Base-by-base conservation (phyloP, 2,888 invertebrate genomes). In the Trissonchulus latispiculum region DNA sequence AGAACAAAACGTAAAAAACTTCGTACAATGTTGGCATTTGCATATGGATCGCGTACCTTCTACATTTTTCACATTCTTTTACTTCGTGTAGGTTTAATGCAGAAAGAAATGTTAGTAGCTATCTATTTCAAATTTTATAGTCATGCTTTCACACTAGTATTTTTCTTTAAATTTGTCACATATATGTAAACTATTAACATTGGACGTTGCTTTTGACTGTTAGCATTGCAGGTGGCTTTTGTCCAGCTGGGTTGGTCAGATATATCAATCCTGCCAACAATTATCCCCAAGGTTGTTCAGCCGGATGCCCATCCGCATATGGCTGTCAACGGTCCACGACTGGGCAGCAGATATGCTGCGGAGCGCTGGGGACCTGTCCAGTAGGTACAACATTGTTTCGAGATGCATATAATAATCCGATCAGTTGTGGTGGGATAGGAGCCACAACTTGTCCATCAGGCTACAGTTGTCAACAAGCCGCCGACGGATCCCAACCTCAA, bases 291-390 rank as follows among this genome's bases (percentile, higher is more conserved):
- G 32, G 32, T 23, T 68, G 69, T 36, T 36, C 8, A 28, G 8
- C n/a, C 18, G n/a, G 36, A 23, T 68, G 69, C n/a, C 69, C 69
- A 32, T 36, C 35, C n/a, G 69, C 35, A 23, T 68, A 36, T 68
- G 35, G 35, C 3, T 68, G 69, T 33, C 33, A 36, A 36, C 8
- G 69, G n/a, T 68, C 69, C 8, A 31, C 69, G 15, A n/a, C 33
- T 35, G 33, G 33, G 28, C 69, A 68, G 36, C n/a, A 32, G 33
- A n/a, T 68, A 8, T 68, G 69, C 35, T 68, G 69, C n/a, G 69
- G 69, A 8, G 2, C 69, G 2, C 31, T 23, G 3, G 69, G 69
- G 8, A 15, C 48, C 8, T 48, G 48, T 23, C 48, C 48, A 48
- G 48, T 48, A 48, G 8, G 8, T 15, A 48, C 8, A 48, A 48